phyloP scores from a whole-genome alignment of 2,888 invertebrate genomes.

The Andricus quercusramuli region DNA sequence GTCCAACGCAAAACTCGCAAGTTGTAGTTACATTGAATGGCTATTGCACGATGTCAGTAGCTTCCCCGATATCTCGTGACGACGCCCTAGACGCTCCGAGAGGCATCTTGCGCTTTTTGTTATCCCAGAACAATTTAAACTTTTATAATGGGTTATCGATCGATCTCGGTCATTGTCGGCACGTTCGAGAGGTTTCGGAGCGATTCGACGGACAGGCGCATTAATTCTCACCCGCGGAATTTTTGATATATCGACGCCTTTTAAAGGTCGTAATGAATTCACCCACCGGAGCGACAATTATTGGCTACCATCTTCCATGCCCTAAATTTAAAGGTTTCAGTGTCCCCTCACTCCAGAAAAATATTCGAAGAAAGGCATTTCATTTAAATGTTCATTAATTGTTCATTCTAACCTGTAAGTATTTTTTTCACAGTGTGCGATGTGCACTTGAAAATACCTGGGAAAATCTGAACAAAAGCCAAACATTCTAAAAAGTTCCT shows the following conservation, averaged over 20 bases:
- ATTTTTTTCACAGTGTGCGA: too few relatives aligned
- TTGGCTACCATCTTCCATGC: conserved; percentile 35
- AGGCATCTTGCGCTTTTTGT: conserved; percentile 54
- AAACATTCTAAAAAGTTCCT: too few relatives aligned
- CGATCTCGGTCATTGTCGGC: conserved; percentile 62
- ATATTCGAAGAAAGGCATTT: not conserved
- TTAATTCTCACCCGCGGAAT: conserved; percentile 57
- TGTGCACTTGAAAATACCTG: too few relatives aligned
- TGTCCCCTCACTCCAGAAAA: not conserved
- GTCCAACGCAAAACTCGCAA: conserved; percentile 40
- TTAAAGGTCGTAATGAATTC: conserved; percentile 22
- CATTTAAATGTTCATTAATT: not conserved
- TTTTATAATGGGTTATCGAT: conserved; percentile 60
- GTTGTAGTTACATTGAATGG: conserved; percentile 20
- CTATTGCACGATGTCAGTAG: not conserved
- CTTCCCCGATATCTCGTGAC: conserved; percentile 33
- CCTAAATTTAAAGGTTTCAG: not conserved
- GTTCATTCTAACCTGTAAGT: not conserved
- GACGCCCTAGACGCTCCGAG: conserved; percentile 36
- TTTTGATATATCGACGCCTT: conserved; percentile 33
- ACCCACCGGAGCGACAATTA: conserved; percentile 40
- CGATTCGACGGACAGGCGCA: conserved; percentile 56
- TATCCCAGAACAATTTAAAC: conserved; percentile 60
- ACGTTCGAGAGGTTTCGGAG: conserved; percentile 49
- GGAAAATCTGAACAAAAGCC: too few relatives aligned